A percentile compares a stretch with the other conserved stretches of the same genome.
These are phyloP conservation scores for Pantherophis vulpinus DNA, from an alignment of 2,797 vertebrate species.

Conservation along the genomic window DNA sequence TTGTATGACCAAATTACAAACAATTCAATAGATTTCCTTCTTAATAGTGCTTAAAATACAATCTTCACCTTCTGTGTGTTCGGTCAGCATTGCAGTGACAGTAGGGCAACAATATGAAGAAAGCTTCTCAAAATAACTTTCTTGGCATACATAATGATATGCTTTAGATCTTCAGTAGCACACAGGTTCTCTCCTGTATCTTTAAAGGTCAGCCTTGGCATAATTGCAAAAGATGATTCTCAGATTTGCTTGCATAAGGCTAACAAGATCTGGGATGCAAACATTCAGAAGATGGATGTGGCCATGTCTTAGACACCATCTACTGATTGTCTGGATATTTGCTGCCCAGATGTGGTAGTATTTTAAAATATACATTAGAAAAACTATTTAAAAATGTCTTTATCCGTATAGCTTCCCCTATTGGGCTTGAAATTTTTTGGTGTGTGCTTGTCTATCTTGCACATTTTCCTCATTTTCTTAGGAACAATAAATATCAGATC, in stretches of 20 bases:
- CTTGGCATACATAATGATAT: background rate
- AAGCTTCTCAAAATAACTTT: background rate
- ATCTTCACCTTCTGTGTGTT: background rate
- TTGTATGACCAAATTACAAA: slow-evolving; percentile 20
- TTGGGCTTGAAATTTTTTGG: background rate
- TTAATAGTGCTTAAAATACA: background rate
- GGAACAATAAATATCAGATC: background rate
- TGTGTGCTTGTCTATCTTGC: background rate
- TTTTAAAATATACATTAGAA: background rate
- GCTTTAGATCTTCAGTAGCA: background rate
- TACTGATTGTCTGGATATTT: background rate
- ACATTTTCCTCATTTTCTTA: background rate
- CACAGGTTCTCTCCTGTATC: background rate
- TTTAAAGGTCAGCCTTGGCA: background rate
- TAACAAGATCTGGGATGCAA: background rate
- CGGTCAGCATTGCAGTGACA: background rate
- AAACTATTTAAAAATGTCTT: background rate
- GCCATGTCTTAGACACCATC: background rate
- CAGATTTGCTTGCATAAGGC: background rate
- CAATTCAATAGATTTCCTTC: slow-evolving; percentile 1
- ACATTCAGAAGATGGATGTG: background rate
- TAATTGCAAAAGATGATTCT: background rate
- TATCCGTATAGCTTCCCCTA: background rate
- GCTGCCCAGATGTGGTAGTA: background rate
- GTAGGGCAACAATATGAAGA: background rate